Percentiles rank a stretch among this genome's conserved stretches.
These are phyloP conservation scores for Cyclophora albipunctata DNA, from an alignment of 2,888 invertebrate species.

Conservation along the genomic window DNA sequence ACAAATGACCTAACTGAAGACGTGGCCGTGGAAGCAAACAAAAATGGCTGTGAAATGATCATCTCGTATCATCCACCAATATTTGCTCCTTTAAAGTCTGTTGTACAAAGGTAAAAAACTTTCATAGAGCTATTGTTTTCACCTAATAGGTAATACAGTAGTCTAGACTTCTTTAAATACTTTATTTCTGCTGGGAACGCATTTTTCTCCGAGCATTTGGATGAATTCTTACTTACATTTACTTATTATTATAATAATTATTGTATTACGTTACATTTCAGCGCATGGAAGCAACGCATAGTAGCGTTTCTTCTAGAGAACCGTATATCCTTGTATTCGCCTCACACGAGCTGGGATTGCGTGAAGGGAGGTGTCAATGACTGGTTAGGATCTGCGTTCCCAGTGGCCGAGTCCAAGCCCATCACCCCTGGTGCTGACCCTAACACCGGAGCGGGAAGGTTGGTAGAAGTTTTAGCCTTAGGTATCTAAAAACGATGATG, in stretches of 20 bases:
- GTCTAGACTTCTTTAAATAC: too few relatives aligned
- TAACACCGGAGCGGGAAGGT: constrained; percentile 71
- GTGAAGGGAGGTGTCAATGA: constrained; percentile 91
- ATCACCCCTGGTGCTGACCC: constrained; percentile 52
- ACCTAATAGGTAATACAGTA: too few relatives aligned
- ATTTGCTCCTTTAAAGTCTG: constrained; percentile 86
- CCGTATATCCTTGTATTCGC: constrained; percentile 92
- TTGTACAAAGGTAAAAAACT: constrained; percentile 81
- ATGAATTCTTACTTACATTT: not conserved
- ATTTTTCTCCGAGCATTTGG: not conserved
- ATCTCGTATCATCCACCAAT: constrained; percentile 98
- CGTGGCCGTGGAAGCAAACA: constrained; percentile 88
- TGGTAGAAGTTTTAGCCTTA: constrained; percentile 4
- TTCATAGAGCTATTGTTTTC: too few relatives aligned
- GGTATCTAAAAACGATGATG: too few relatives aligned
- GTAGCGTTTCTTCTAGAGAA: constrained; percentile 87
- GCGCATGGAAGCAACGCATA: constrained; percentile 87
- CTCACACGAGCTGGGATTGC: constrained; percentile 94
- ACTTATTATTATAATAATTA: not conserved
- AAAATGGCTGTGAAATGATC: constrained; percentile 82
- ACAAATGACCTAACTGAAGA: constrained; percentile 95
- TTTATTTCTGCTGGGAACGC: too few relatives aligned
- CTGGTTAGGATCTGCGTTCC: constrained; percentile 88
- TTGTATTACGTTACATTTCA: constrained; percentile 27
- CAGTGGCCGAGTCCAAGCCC: constrained; percentile 46